Evolutionary conservation across 2,888 invertebrate genomes (phyloP), one percentile per base, ranked within the genome.

Genomic region (Acleris emargana): DNA sequence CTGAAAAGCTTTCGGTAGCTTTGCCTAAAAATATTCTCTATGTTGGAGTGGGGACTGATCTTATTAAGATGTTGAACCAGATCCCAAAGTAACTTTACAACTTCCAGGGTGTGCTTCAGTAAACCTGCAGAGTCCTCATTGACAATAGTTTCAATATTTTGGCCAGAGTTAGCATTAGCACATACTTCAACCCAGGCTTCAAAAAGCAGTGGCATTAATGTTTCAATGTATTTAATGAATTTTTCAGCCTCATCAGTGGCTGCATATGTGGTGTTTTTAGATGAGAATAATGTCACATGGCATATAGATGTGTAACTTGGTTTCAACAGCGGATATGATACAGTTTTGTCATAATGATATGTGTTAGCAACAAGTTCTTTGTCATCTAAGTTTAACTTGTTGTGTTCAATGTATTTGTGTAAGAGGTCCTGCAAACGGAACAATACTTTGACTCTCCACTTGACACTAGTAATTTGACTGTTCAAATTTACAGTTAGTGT

Each of bases 161-260:
- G 82, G n/a, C 82, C 81, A 13, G 81, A 73, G 32, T 83, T 85
- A 32, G 79, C 81, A 68, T 79, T 88, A 5, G 96, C 95, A 55
- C 94, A 92, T 16, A 95, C 95, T 91, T 98, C 98, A 25, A 97
- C 83, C 97, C 97, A 98, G 58, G 96, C 96, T 81, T 97, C 97
- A 80, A 96, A 94, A 62, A 98, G 90, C 25, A 98, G 87, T 0
- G 97, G 97, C 86, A 97, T 93, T 53, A 97, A 87, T 43, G 94
- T 94, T 67, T 94, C 90, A 38, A 95, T 91, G 80, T 96, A 96
- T 58, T 93, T 93, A 62, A 93, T 89, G 66, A 96, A 93, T 69
- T 88, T 89, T 49, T 88, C 88, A 3, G 87, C 87, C 71, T 91
- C 88, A 78, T 93, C 88, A 18, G 90, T 75, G 62, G 77, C 77